Percentiles rank a stretch among this genome's conserved stretches.
phyloP scores from a whole-genome alignment of 2,797 vertebrate species.

The Podarcis siculus region DNA sequence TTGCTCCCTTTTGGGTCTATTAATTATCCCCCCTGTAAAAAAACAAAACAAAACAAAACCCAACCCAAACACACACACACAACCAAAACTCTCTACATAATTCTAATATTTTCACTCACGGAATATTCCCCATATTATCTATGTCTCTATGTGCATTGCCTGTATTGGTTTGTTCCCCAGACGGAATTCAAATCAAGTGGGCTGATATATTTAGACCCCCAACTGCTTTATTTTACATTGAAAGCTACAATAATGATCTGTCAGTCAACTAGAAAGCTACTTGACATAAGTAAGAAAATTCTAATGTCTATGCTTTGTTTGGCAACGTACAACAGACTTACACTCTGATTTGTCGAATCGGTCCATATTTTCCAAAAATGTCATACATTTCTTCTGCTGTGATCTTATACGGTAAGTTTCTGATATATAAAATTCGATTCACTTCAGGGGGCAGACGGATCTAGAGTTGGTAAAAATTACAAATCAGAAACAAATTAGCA shows the following conservation, averaged over 20 bases:
- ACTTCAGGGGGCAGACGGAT: conserved; percentile 97
- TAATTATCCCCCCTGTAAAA: not conserved
- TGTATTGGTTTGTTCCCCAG: not conserved
- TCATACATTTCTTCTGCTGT: conserved; percentile 99
- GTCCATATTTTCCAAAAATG: conserved; percentile 97
- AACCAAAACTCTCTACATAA: not conserved
- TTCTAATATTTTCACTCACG: not conserved
- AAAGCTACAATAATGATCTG: not conserved
- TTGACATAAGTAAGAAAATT: not conserved
- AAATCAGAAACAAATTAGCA: not conserved
- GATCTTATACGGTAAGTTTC: conserved; percentile 97
- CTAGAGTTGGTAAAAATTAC: conserved; percentile 71
- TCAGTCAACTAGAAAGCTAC: not conserved
- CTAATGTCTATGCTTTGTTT: not conserved
- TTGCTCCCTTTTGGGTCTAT: not conserved
- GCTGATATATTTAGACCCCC: not conserved
- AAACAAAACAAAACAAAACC: too few relatives aligned
- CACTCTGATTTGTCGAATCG: conserved; percentile 98
- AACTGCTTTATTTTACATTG: not conserved
- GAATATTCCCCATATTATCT: not conserved
- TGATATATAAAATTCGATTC: conserved; percentile 94
- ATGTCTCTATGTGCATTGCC: not conserved
- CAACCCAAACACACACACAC: not conserved
- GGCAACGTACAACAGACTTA: conserved; percentile 77
- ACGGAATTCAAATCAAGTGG: not conserved